phyloP scores from a whole-genome alignment of 1,140 invertebrate genomes.

The Aphelenchoides avenae region DNA sequence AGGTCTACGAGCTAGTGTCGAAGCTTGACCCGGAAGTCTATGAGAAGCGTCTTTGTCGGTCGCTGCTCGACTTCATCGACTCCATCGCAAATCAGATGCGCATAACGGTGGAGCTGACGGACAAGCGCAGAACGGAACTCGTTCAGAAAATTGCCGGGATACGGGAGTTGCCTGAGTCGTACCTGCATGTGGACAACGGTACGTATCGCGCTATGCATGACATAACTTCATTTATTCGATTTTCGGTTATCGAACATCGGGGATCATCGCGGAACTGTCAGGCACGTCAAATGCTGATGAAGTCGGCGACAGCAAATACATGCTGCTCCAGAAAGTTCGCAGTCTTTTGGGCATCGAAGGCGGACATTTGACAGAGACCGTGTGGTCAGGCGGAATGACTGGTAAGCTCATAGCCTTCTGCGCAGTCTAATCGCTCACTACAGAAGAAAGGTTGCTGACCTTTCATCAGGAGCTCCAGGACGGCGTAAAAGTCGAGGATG shows the following conservation, averaged over 20 bases:
- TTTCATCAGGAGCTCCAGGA: neutral
- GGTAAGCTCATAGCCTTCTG: slow-evolving; percentile 25
- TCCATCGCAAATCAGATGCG: slow-evolving; percentile 37
- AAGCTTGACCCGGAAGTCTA: slow-evolving; percentile 29
- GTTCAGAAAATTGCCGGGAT: slow-evolving; percentile 16
- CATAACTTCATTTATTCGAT: neutral
- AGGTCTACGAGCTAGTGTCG: slow-evolving; percentile 33
- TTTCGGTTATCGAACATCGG: neutral
- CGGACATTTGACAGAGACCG: slow-evolving; percentile 33
- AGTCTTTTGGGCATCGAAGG: slow-evolving; percentile 31
- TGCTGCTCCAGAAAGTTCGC: too few species aligned
- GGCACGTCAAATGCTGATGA: too few species aligned
- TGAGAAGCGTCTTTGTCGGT: slow-evolving; percentile 26
- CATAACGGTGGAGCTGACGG: slow-evolving; percentile 36
- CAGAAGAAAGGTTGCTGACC: slow-evolving; percentile 4
- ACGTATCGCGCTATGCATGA: neutral
- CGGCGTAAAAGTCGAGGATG: slow-evolving; percentile 7
- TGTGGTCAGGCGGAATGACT: slow-evolving; percentile 33
- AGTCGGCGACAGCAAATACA: neutral
- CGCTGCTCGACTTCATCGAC: slow-evolving; percentile 17
- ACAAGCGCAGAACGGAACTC: slow-evolving; percentile 23
- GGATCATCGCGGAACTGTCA: slow-evolving; percentile 9
- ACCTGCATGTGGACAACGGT: slow-evolving; percentile 28
- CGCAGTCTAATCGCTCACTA: too few species aligned
- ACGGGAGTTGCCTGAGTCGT: slow-evolving; percentile 23